Evolutionary conservation across 2,113 vertebrate species (phyloP).

Genomic region (Drymodes brunneopygia): DNA sequence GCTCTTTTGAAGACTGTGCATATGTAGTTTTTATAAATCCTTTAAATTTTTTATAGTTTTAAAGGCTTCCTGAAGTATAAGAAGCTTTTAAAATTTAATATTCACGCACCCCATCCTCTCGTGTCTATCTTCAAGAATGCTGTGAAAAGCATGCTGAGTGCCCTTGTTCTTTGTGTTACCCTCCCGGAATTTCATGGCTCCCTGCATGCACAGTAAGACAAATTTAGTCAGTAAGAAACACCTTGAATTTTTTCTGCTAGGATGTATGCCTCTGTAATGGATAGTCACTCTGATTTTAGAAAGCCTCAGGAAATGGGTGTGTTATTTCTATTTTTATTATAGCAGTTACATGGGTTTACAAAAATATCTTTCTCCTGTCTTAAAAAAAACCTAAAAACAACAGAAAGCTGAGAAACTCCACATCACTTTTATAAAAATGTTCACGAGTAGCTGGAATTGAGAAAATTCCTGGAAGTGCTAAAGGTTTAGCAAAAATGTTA

Average conservation of each 20-base stretch:
- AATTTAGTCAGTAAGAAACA: not conserved
- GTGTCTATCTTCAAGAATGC: not conserved
- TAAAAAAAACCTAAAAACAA: not conserved
- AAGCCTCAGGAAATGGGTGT: not conserved
- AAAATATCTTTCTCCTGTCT: not conserved
- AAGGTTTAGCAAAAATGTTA: not conserved
- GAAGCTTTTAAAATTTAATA: conserved; percentile 45
- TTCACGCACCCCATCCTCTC: not conserved
- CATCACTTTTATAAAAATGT: not conserved
- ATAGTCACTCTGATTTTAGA: not conserved
- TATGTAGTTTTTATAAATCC: conserved; percentile 1
- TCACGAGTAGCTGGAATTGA: not conserved
- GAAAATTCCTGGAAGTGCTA: not conserved
- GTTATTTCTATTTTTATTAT: not conserved
- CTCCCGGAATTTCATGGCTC: not conserved
- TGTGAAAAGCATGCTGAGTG: not conserved
- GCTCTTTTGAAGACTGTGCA: not conserved
- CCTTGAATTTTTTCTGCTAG: not conserved
- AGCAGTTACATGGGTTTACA: not conserved
- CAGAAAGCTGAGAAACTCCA: fast-evolving
- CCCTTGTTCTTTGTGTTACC: not conserved
- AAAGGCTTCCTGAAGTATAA: conserved; percentile 13
- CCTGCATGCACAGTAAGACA: not conserved
- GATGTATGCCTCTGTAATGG: not conserved
- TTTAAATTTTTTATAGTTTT: conserved; percentile 32